Base-by-base conservation (phyloP, 2,888 invertebrate genomes). In the Drosophila kambysellisi region DNA sequence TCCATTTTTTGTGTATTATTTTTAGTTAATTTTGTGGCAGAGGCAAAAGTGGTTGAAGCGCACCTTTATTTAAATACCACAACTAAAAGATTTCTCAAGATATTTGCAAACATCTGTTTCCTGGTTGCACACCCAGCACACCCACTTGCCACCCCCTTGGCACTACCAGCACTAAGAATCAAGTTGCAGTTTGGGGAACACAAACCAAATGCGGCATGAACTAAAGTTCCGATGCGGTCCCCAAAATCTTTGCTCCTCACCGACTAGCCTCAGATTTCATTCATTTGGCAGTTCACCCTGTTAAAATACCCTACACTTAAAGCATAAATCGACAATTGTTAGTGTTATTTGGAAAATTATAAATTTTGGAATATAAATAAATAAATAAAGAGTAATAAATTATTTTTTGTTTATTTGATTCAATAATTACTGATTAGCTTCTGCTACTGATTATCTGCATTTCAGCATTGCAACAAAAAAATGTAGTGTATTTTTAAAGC, bases 71-170 rank as follows among this genome's bases (percentile, higher is more conserved):
- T 90, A 90, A 89, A 87, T 90, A 87, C 87, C 90, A 73, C 75
- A 74, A 79, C 83, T 81, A 76, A 90, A 89, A 90, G 76, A 83
- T 87, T 83, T 83, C 75, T 76, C 74, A 87, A 87, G 87, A 87
- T 89, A 89, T 87, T 87, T 90, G 90, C 90, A 90, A 87, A 90
- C 87, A 90, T 89, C 89, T 87, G 87, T 89, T 87, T 90, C 80
- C 80, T 72, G 82, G 66, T 61, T 74, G 51, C 25, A 25, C 25
- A 25, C 25, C 66, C 68, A 50, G 61, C 62, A 48, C 33, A 39
- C 17, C 29, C 33, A 8, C 4, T 8, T 12, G 20, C 33, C 4
- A 6, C 4, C 15, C 11, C 17, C 63, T 51, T 62, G 48, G 48
- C 43, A 1, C 20, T 12, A 39, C 32, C 43, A 30, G n/a, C 11